Evolutionary conservation across 2,888 invertebrate species (phyloP), one percentile per base, ranked within the genome.

Genomic region (Hecatera dysodea): DNA sequence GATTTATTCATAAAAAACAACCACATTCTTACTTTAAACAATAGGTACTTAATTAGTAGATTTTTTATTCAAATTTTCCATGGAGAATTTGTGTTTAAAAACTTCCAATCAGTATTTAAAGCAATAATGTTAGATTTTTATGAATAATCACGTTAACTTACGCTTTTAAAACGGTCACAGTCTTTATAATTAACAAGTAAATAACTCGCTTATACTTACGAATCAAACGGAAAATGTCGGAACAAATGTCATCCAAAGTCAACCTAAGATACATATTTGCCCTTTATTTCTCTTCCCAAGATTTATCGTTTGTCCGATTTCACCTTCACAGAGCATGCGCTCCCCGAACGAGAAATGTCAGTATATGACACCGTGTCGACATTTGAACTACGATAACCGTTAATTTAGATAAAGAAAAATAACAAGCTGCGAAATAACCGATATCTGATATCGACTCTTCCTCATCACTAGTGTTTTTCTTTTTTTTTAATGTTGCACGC

Each of bases 261-360:
- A 81, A 46, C 22, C 19, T 36, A 22, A 59, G 17, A 42, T 53
- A 63, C 55, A 36, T 3, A 73, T 74, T 75, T 84, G 91, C 75
- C 92, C 92, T 93, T 91, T 91, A 91, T 88, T 88, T 91, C 86
- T 87, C 90, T 89, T 90, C 85, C 81, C 80, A 74, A 71, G 63
- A 50, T 82, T 72, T 84, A 88, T 89, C 88, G 67, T 69, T 66
- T 72, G 93, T 93, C 93, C 93, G 88, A 83, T 84, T 83, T 93
- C 91, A 93, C 93, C 93, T 93, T 91, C 91, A 90, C 60, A 76
- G 67, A 78, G 80, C 78, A 83, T 84, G 82, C 85, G 84, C 75
- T 77, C 27, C 63, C 65, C 62, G 82, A 81, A 81, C 82, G 73
- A 80, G 75, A 85, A 81, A 72, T 78, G 78, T 72, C 78, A 73